Evolutionary conservation across 2,888 invertebrate species (phyloP), one percentile per base, ranked within the genome.

Genomic region (Xiphydria camelus): DNA sequence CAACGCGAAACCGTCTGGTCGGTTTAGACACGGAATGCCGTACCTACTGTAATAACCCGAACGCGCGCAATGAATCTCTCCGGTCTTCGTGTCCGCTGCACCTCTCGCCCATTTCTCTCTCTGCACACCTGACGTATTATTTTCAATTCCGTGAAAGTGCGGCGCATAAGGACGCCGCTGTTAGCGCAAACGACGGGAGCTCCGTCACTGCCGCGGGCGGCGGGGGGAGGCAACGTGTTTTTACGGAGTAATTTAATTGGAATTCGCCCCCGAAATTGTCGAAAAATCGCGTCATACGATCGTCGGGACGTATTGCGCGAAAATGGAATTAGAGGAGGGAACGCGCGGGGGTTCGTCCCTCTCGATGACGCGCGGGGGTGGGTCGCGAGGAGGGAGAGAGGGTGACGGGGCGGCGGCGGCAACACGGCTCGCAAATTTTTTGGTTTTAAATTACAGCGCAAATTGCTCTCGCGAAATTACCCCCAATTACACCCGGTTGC

Each of bases 241-340:
- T 39, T 29, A 22, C 23, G 44, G 49, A 44, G 52, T 67, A 67
- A 70, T 70, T 60, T 62, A 67, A 69, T 70, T 66, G 64, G 64
- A 66, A 68, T 62, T 33, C 49, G 38, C 44, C 36, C 21, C 33
- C 36, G 37, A 67, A 66, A 69, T 71, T 69, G 70, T 65, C 62
- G 61, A 73, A 73, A 73, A 72, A 72, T 72, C 69, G 69, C 68
- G 68, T 69, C 66, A 66, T 62, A 61, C 66, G 69, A 66, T 68
- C 59, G 66, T 43, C 46, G 50, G 56, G 53, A 55, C 53, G 15
- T n/a, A n/a, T n/a, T 61, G 59, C 55, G 70, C 63, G 66, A 71
- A 72, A 73, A 73, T 73, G 62, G 61, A 70, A 73, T 72, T 69
- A 68, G 53, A 58, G 55, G 59, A 61, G 64, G 55, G 63, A 73